Evolutionary conservation across 2,797 vertebrate genomes (phyloP).

Genomic region (Enteromius treurensis): DNA sequence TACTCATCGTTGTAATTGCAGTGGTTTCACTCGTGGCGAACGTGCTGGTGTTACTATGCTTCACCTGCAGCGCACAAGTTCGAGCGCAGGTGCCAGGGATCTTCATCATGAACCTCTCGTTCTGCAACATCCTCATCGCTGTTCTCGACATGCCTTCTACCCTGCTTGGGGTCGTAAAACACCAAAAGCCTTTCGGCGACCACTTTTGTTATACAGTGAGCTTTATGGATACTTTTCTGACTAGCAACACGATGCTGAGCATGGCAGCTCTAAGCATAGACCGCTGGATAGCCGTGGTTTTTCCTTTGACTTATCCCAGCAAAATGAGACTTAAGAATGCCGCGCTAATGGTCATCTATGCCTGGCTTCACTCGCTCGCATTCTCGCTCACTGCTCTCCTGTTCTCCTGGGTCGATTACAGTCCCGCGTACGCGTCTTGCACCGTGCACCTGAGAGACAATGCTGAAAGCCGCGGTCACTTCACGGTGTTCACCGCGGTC

Average conservation of each 20-base stretch:
- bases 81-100: conserved; percentile 80
- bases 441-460: conserved; percentile 66
- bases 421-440: conserved; percentile 79
- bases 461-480: conserved; percentile 59
- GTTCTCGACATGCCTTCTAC: conserved; percentile 81
- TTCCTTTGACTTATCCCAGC: conserved; percentile 81
- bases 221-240: conserved; percentile 81
- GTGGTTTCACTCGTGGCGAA: conserved; percentile 78
- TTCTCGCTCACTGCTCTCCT: conserved; percentile 76
- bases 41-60: conserved; percentile 80
- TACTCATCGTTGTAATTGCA: conserved; percentile 75
- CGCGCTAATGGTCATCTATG: conserved; percentile 75
- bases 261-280: conserved; percentile 84
- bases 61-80: conserved; percentile 79
- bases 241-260: conserved; percentile 79
- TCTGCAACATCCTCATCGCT: conserved; percentile 82
- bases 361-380: conserved; percentile 78
- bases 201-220: conserved; percentile 72
- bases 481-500: conserved; percentile 76
- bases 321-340: conserved; percentile 82
- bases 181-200: conserved; percentile 74
- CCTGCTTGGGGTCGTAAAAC: conserved; percentile 72
- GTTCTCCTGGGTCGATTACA: conserved; percentile 81
- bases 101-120: conserved; percentile 80
- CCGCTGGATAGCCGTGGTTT: conserved; percentile 82